These are phyloP conservation scores for Narcine bancroftii DNA, from an alignment of 2,113 vertebrate genomes.

Conservation along the genomic window DNA sequence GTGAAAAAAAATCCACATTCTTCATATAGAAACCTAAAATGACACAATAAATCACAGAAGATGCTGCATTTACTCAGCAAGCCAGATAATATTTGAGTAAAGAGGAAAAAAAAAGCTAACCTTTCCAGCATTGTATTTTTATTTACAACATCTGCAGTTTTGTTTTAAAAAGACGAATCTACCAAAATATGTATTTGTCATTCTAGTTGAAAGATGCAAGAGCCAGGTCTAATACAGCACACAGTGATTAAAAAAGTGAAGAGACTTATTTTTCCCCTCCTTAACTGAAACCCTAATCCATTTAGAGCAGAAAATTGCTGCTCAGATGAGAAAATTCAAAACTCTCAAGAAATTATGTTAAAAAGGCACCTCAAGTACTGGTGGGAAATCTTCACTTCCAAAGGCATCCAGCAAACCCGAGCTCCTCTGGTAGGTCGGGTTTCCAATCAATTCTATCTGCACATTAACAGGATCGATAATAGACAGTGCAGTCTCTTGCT, in stretches of 20 bases:
- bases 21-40: background rate
- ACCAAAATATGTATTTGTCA: background rate
- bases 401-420: constrained; percentile 91
- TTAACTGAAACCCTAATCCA: background rate
- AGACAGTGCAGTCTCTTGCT: constrained; percentile 87
- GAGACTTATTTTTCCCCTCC: background rate
- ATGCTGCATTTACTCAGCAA: too few species aligned
- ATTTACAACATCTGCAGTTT: too few species aligned
- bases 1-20: background rate
- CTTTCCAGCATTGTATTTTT: too few species aligned
- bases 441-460: constrained; percentile 85
- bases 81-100: too few species aligned
- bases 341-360: background rate
- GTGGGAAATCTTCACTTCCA: constrained; percentile 87
- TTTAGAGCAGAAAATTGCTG: background rate
- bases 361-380: constrained; percentile 74
- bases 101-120: too few species aligned
- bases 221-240: background rate
- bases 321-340: background rate
- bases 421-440: constrained; percentile 81
- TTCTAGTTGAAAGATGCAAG: background rate
- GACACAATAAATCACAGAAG: too few species aligned
- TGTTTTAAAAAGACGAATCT: too few species aligned
- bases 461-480: constrained; percentile 92
- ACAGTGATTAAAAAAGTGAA: background rate